A percentile compares a stretch with the other conserved stretches of the same genome.
phyloP scores from a whole-genome alignment of 2,888 invertebrate genomes.

The Scaptomyza cyrtandrae region DNA sequence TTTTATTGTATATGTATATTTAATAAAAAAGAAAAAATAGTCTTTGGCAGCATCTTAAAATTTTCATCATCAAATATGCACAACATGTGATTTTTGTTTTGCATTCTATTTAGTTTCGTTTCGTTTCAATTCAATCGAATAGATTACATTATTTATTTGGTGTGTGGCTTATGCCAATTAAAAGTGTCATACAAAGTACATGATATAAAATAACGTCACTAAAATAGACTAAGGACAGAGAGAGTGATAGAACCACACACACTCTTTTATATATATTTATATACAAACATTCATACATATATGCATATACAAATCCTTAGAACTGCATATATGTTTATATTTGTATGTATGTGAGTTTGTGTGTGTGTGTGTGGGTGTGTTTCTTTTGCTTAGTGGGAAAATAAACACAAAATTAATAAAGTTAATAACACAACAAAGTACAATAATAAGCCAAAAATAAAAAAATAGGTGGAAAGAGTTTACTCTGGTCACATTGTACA shows the following conservation, averaged over 20 bases:
- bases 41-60: conserved; percentile 78
- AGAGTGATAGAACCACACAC: too few species aligned
- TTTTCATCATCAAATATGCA: conserved; percentile 35
- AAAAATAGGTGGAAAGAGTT: conserved; percentile 69
- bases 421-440: conserved; percentile 61
- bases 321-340: conserved; percentile 15
- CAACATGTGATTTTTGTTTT: background rate
- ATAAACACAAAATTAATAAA: conserved; percentile 40
- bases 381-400: conserved; percentile 17
- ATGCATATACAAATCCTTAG: too few species aligned
- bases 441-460: conserved; percentile 47
- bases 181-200: conserved; percentile 32
- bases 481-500: conserved; percentile 61
- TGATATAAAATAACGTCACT: conserved; percentile 40
- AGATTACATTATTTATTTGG: conserved; percentile 28
- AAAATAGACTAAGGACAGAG: conserved; percentile 29
- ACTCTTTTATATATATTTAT: conserved; percentile 22
- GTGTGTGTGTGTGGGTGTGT: conserved; percentile 15
- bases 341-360: conserved; percentile 15
- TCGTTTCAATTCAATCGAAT: too few species aligned
- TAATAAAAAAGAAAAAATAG: conserved; percentile 12
- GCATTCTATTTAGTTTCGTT: too few species aligned
- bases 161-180: conserved; percentile 45
- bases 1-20: conserved; percentile 32
- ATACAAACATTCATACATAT: conserved; percentile 13